phyloP scores from a whole-genome alignment of 2,888 invertebrate genomes.

The Brachypterus glaber region DNA sequence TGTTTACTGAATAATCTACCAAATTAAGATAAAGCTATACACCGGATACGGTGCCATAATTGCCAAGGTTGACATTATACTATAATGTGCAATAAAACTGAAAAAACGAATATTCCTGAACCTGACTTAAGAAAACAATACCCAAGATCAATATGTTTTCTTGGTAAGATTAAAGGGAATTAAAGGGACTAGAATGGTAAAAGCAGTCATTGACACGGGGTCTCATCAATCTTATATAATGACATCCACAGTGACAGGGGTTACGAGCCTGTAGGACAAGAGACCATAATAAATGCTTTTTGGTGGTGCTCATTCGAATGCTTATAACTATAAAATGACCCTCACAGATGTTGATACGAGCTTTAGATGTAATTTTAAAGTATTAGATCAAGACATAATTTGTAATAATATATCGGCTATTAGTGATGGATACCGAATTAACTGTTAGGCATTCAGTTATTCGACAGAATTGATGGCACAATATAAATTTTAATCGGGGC shows the following conservation, averaged over 20 bases:
- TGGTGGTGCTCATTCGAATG: no score
- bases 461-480: constrained; percentile 4
- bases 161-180: no score
- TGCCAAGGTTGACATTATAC: background rate
- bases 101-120: no score
- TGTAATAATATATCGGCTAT: no score
- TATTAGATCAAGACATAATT: constrained; percentile 9
- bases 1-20: no score
- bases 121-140: no score
- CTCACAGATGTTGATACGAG: no score
- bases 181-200: constrained; percentile 7
- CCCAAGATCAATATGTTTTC: no score
- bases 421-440: constrained; percentile 5
- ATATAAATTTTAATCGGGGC: constrained; percentile 14
- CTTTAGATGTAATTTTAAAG: no score
- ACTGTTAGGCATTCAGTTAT: constrained; percentile 7
- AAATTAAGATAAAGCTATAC: no score
- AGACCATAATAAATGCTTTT: no score
- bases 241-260: constrained; percentile 8
- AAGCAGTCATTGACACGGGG: constrained; percentile 18
- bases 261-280: constrained; percentile 3
- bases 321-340: no score
- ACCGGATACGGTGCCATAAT: constrained; percentile 2
- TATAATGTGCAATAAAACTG: constrained; percentile 4
- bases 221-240: constrained; percentile 14